Conservation (phyloP, 2,113 vertebrate genomes). For the Grallaria varia region DNA sequence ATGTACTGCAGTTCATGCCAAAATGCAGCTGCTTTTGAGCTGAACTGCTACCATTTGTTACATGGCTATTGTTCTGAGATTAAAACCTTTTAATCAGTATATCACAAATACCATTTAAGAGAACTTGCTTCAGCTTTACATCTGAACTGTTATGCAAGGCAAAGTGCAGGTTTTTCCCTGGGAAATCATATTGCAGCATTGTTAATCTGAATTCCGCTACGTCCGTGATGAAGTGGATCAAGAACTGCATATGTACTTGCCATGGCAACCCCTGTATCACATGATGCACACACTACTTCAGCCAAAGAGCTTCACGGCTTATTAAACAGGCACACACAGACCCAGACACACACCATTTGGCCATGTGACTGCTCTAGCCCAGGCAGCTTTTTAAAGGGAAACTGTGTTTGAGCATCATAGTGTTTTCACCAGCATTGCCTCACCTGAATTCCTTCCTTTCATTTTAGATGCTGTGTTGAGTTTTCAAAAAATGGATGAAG, state of each 20-base stretch:
- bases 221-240: neutral
- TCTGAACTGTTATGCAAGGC: neutral
- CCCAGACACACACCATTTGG: neutral
- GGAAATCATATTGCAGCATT: neutral
- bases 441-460: fast-evolving
- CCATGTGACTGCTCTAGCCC: slow-evolving; percentile 31
- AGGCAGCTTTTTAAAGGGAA: slow-evolving; percentile 9
- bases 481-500: neutral
- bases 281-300: neutral
- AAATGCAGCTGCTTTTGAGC: neutral
- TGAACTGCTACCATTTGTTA: neutral
- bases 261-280: slow-evolving; percentile 65
- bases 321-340: slow-evolving; percentile 16
- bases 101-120: neutral
- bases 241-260: slow-evolving; percentile 17
- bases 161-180: neutral
- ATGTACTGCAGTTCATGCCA: neutral
- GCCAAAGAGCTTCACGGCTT: slow-evolving; percentile 34
- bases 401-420: neutral
- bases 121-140: neutral
- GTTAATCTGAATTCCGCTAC: neutral
- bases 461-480: neutral
- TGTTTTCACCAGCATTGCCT: neutral
- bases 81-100: neutral
- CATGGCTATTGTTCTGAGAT: neutral